Conservation (phyloP, 2,888 invertebrate genomes). For the Gerris lacustris region DNA sequence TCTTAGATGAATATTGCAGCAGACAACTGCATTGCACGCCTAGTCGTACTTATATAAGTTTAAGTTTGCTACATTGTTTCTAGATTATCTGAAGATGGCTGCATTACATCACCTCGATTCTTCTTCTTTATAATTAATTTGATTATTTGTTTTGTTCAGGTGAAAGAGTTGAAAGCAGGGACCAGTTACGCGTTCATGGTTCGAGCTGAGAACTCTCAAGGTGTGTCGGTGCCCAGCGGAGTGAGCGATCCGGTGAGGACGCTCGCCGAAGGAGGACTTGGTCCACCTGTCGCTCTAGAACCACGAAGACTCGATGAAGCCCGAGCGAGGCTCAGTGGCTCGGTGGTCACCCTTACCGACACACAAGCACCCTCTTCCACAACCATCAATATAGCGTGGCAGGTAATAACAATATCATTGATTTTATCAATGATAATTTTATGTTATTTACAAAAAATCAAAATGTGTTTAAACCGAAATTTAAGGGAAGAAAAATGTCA, state of each 20-base stretch:
- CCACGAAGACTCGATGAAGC: slow-evolving; percentile 67
- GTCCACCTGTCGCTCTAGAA: slow-evolving; percentile 41
- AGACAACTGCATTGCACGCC: too few relatives aligned
- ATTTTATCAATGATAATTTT: too few relatives aligned
- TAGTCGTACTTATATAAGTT: too few relatives aligned
- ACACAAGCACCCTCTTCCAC: slow-evolving; percentile 58
- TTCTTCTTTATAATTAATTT: too few relatives aligned
- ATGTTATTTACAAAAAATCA: too few relatives aligned
- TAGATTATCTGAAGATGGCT: too few relatives aligned
- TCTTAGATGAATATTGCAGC: too few relatives aligned
- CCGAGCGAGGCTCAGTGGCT: slow-evolving; percentile 60
- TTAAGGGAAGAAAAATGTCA: too few relatives aligned
- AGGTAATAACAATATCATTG: slow-evolving; percentile 45
- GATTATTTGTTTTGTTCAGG: slow-evolving; percentile 35
- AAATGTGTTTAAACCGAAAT: too few relatives aligned
- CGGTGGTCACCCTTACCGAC: slow-evolving; percentile 58
- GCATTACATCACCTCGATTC: too few relatives aligned
- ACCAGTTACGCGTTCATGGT: slow-evolving; percentile 76
- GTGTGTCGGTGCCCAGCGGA: slow-evolving; percentile 67
- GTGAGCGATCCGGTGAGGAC: slow-evolving; percentile 61
- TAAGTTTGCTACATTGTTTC: too few relatives aligned
- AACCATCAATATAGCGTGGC: slow-evolving; percentile 67
- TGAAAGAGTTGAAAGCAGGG: slow-evolving; percentile 57
- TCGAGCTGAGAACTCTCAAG: slow-evolving; percentile 73
- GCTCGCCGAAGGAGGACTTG: slow-evolving; percentile 39